phyloP scores from a whole-genome alignment of 2,113 vertebrate species.

The Galbula dea region DNA sequence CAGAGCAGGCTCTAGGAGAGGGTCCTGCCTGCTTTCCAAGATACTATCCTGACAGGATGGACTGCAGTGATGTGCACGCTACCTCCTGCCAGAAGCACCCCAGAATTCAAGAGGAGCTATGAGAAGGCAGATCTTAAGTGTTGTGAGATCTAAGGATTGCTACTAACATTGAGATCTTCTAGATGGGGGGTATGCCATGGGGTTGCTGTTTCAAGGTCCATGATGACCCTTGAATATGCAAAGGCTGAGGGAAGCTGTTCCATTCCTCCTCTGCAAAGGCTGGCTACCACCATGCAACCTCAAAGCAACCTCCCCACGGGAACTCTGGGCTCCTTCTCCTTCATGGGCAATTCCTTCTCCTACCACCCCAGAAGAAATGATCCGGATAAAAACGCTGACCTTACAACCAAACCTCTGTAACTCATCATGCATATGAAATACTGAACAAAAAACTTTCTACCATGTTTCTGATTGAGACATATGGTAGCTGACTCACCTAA shows the following conservation, averaged over 20 bases:
- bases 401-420: background rate
- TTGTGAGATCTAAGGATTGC: background rate
- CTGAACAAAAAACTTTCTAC: background rate
- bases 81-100: background rate
- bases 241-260: background rate
- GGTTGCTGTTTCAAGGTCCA: background rate
- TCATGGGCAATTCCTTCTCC: background rate
- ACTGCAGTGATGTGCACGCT: background rate
- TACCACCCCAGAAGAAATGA: background rate
- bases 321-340: background rate
- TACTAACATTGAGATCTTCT: background rate
- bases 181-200: background rate
- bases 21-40: background rate
- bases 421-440: background rate
- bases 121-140: background rate
- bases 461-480: background rate
- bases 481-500: background rate
- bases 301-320: rapidly evolving
- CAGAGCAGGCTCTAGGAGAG: background rate
- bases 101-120: background rate
- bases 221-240: background rate
- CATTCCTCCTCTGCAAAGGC: background rate
- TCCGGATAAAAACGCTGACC: background rate
- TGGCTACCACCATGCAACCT: background rate
- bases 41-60: background rate